Base-by-base conservation (phyloP, 2,888 invertebrate species). In the Glaucopsyche alexis region DNA sequence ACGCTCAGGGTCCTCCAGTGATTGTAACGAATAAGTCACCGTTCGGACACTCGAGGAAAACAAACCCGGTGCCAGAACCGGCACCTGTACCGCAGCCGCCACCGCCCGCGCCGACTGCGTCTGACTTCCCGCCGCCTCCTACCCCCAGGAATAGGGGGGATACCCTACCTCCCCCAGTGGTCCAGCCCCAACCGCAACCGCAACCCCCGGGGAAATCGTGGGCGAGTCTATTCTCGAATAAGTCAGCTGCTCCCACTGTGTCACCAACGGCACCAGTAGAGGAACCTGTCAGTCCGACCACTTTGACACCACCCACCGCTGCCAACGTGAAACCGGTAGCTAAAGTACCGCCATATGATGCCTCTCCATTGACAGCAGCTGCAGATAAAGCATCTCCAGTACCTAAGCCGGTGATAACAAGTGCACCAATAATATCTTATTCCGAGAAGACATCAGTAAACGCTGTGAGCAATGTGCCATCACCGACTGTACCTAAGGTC, bases 161-260 rank as follows among this genome's bases (percentile, higher is more conserved):
- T 67, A 84, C 87, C 0, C 71, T 79, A 0, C 88, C 91, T 1
- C 79, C 89, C 0, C 87, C 89, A 2, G 83, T 84, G 6, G 81
- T 85, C 0, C 82, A 82, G 67, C 87, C 88, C 6, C 91, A 88
- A 74, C 90, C 88, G 2, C 89, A 86, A 75, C 89, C 91, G 0
- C 67, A 42, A 11, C 90, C 91, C 0, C 84, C 93, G 19, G 88
- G 93, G 75, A 92, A 94, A 71, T 95, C 95, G 0, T 96, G 96
- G 96, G 95, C 95, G 1, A 95, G 95, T 84, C 82, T 96, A 16
- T 95, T 96, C 84, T 94, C 91, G 3, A 93, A 80, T 74, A 91
- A 91, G 78, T 72, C 84, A 0, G 79, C 84, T 29, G 73, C 80
- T 3, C 75, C 81, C 0, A 79, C 81, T 4, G 77, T 80, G 0